Base-by-base conservation (phyloP, 2,888 invertebrate species). In the Calephelis perditalis region DNA sequence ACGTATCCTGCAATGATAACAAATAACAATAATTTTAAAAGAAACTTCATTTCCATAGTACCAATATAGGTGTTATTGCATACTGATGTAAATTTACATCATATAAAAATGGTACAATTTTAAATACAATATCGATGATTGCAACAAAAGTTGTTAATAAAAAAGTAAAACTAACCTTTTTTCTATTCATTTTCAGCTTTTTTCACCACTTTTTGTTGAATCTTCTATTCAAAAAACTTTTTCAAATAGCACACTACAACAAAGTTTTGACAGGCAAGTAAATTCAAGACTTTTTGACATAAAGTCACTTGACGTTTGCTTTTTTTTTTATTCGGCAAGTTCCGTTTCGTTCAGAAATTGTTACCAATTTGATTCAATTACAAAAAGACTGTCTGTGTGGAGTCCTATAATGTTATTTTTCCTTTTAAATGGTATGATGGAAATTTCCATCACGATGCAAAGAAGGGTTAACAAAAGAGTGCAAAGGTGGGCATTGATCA, bases 401-500 rank as follows among this genome's bases (percentile, higher is more conserved):
- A 3, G 5, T 3, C 7, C 7, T 45, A 5, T 3, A 7, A 7
- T 45, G 6, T 7, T 3, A 5, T 45, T 45, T 45, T 45, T 45
- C 45, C 45, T 45, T 45, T 45, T 7, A 7, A 45, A 45, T 45
- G 45, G 45, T 45, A 5, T 45, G 45, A 45, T 45, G 3, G 45
- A 45, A 45, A 45, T 45, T 5, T 45, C 45, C 45, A 45, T 45
- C 45, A 45, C 45, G 45, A 45, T 45, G 45, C 45, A 45, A 45
- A 3, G 45, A 45, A 45, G 45, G 45, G 45, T 92, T 86, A 0
- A 97, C 92, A 78, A 94, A 95, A 5, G 87, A 91, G 56, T 93
- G 92, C 0, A 97, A 84, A 2, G 93, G 92, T 58, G 92, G 91
- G 75, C 93, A 93, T 67, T 92, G 92, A 56, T 93, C 93, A 56